phyloP scores from a whole-genome alignment of 2,888 invertebrate genomes.

The Phanerotoma sp. region DNA sequence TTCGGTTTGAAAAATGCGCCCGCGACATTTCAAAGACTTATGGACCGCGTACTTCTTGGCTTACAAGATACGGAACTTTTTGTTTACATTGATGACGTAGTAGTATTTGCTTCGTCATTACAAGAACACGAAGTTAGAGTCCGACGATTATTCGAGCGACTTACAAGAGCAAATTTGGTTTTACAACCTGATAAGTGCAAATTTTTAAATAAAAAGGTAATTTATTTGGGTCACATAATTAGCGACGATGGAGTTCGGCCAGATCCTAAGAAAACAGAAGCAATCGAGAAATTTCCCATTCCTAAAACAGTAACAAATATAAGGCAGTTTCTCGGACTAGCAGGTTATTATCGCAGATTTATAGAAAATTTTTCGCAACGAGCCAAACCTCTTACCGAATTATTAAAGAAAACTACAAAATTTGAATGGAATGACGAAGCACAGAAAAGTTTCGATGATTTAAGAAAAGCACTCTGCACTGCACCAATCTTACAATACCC shows the following conservation, averaged over 20 bases:
- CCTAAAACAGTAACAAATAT: constrained; percentile 16
- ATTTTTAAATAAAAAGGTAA: constrained; percentile 12
- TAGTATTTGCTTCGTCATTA: constrained; percentile 5
- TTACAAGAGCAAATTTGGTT: constrained; percentile 4
- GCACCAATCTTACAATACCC: constrained; percentile 27
- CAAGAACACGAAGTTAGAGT: constrained; percentile 10
- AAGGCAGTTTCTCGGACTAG: constrained; percentile 18
- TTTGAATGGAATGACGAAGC: constrained; percentile 14
- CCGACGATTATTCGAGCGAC: constrained; percentile 7
- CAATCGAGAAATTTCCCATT: constrained; percentile 3
- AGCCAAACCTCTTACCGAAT: constrained; percentile 23
- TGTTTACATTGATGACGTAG: constrained; percentile 13
- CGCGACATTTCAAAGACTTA: neutral
- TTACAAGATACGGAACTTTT: constrained; percentile 1
- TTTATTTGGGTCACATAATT: constrained; percentile 13
- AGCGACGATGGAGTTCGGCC: constrained; percentile 3
- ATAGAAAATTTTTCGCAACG: constrained; percentile 22
- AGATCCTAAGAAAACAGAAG: constrained; percentile 21
- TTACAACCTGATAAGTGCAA: constrained; percentile 20
- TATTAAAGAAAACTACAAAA: constrained; percentile 15
- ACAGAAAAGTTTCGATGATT: constrained; percentile 15
- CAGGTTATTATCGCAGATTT: constrained; percentile 25
- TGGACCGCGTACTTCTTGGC: neutral
- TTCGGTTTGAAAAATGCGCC: constrained; percentile 32
- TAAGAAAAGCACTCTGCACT: constrained; percentile 19